A percentile compares a stretch with the other conserved stretches of the same genome.
Conservation (phyloP, 2,113 vertebrate species). For the Litocranius walleri region DNA sequence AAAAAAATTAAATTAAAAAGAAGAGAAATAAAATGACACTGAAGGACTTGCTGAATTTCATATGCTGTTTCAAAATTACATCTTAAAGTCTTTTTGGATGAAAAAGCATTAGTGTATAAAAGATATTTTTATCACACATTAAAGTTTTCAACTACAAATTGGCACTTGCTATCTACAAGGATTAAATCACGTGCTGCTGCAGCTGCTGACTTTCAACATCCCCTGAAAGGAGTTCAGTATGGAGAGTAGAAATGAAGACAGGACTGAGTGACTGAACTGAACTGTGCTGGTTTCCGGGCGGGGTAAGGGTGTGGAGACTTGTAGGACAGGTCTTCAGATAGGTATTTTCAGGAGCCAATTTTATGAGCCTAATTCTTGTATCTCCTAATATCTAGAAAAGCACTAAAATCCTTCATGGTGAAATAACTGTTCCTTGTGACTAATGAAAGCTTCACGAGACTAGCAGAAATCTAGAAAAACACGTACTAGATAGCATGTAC, state of each 20-base stretch:
- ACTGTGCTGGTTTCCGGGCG: rapidly evolving
- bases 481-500: neutral
- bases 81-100: neutral
- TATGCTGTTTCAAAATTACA: neutral
- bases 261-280: neutral
- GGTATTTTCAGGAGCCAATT: neutral
- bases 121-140: neutral
- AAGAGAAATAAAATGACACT: neutral
- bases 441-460: neutral
- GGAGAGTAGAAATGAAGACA: neutral
- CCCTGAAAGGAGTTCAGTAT: neutral
- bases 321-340: neutral
- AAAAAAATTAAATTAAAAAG: too few relatives aligned
- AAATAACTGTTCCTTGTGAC: neutral
- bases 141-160: neutral
- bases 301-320: neutral
- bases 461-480: neutral
- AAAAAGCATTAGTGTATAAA: neutral
- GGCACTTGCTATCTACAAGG: neutral
- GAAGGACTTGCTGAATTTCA: neutral
- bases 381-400: neutral
- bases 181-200: neutral
- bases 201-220: neutral
- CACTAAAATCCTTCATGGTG: neutral
- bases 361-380: neutral